These are phyloP conservation scores for Pachliopta kotzebuea DNA, from an alignment of 2,888 invertebrate genomes.

Conservation along the genomic window DNA sequence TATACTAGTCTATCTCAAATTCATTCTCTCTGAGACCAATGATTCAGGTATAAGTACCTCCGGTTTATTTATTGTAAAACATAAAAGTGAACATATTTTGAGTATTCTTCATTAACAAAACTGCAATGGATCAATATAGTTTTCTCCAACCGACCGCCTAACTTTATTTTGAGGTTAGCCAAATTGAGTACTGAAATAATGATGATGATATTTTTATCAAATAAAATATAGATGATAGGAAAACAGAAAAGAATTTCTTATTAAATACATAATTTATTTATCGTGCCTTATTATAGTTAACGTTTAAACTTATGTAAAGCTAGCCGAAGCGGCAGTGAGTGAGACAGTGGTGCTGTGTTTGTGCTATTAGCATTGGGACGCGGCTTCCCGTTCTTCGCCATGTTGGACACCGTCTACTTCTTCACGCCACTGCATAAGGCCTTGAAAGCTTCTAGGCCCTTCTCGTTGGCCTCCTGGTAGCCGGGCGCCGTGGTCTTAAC, in stretches of 20 bases:
- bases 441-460: conserved; percentile 79
- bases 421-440: conserved; percentile 63
- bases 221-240: too few species aligned
- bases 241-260: background rate
- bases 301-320: conserved; percentile 32
- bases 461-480: conserved; percentile 79
- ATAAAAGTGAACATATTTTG: too few species aligned
- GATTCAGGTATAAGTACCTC: too few species aligned
- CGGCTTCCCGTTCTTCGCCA: conserved; percentile 13
- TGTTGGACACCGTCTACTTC: conserved; percentile 55
- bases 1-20: too few species aligned
- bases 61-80: too few species aligned
- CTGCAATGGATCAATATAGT: too few species aligned
- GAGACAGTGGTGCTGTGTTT: conserved; percentile 12
- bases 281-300: conserved; percentile 56
- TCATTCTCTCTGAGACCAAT: too few species aligned
- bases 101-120: too few species aligned
- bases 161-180: too few species aligned
- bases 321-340: conserved; percentile 19
- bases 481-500: conserved; percentile 67
- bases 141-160: too few species aligned
- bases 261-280: conserved; percentile 44
- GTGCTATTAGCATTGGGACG: conserved; percentile 18
- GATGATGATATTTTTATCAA: too few species aligned
- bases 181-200: too few species aligned